These are phyloP conservation scores for Dolichomitus sp. DNA, from an alignment of 2,888 invertebrate genomes.

Conservation along the genomic window DNA sequence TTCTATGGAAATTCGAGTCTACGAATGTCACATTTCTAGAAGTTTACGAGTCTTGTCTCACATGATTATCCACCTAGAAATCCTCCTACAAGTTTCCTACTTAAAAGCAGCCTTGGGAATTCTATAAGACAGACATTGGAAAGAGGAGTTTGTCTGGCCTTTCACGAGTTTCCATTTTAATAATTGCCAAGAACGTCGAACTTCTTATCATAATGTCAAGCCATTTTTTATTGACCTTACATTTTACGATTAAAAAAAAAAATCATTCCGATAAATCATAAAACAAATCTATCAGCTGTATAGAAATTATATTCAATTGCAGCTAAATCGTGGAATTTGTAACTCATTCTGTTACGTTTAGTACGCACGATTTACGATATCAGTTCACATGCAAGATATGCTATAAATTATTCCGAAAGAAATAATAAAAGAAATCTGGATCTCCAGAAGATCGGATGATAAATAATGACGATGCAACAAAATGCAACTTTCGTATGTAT, in stretches of 20 bases:
- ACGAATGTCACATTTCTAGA: background rate
- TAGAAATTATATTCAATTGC: conserved; percentile 11
- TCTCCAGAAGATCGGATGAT: conserved; percentile 13
- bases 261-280: background rate
- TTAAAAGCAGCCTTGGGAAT: background rate
- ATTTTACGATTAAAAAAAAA: background rate
- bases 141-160: background rate
- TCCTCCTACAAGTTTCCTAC: too few species aligned
- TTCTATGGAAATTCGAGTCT: background rate
- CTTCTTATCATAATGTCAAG: background rate
- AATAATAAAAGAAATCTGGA: conserved; percentile 46
- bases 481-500: conserved; percentile 41
- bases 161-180: background rate
- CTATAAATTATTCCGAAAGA: conserved; percentile 30
- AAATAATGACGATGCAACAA: conserved; percentile 36
- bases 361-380: conserved; percentile 34
- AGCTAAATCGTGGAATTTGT: conserved; percentile 13
- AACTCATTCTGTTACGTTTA: conserved; percentile 23
- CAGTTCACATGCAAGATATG: conserved; percentile 55
- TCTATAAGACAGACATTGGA: background rate
- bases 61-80: background rate
- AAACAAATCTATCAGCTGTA: background rate
- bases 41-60: background rate
- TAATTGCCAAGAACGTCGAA: background rate
- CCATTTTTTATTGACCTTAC: background rate